Percentiles rank a stretch among this genome's conserved stretches.
Conservation (phyloP, 2,888 invertebrate genomes). For the Eristalis intricaria region DNA sequence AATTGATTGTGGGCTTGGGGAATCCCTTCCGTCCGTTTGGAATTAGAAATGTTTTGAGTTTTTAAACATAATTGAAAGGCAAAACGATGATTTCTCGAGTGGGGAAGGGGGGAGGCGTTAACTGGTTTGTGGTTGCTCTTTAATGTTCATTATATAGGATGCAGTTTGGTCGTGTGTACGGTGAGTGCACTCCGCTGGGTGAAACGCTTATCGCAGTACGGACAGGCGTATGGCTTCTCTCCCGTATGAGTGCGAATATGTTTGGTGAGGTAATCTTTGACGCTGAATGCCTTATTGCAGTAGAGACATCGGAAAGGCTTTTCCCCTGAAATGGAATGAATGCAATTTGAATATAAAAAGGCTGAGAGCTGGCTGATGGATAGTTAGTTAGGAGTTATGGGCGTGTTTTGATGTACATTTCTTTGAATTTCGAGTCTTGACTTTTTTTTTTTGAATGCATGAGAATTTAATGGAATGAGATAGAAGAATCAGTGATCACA, state of each 20-base stretch:
- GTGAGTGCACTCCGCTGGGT: slow-evolving; percentile 80
- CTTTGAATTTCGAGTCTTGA: neutral
- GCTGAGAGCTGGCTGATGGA: neutral
- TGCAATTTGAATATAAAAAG: neutral
- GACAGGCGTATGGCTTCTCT: slow-evolving; percentile 80
- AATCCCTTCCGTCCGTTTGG: slow-evolving; percentile 23
- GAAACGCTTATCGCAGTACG: slow-evolving; percentile 80
- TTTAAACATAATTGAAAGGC: slow-evolving; percentile 53
- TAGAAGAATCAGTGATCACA: neutral
- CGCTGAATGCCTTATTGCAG: slow-evolving; percentile 80
- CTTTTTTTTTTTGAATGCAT: neutral
- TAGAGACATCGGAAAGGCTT: slow-evolving; percentile 80
- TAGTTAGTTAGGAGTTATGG: neutral
- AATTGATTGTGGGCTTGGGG: slow-evolving; percentile 23
- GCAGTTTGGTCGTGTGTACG: slow-evolving; percentile 80
- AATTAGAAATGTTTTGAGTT: slow-evolving; percentile 34
- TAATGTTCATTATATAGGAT: slow-evolving; percentile 74
- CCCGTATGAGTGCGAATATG: slow-evolving; percentile 81
- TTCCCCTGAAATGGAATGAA: slow-evolving; percentile 76
- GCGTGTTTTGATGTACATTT: neutral
- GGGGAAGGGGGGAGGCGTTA: slow-evolving; percentile 29
- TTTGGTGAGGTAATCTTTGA: slow-evolving; percentile 81
- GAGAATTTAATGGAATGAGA: neutral
- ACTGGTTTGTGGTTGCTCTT: slow-evolving; percentile 33
- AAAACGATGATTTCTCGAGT: slow-evolving; percentile 46